Percentiles rank a stretch among this genome's conserved stretches.
These are phyloP conservation scores for Drepana falcataria DNA, from an alignment of 2,888 invertebrate species.

Conservation along the genomic window DNA sequence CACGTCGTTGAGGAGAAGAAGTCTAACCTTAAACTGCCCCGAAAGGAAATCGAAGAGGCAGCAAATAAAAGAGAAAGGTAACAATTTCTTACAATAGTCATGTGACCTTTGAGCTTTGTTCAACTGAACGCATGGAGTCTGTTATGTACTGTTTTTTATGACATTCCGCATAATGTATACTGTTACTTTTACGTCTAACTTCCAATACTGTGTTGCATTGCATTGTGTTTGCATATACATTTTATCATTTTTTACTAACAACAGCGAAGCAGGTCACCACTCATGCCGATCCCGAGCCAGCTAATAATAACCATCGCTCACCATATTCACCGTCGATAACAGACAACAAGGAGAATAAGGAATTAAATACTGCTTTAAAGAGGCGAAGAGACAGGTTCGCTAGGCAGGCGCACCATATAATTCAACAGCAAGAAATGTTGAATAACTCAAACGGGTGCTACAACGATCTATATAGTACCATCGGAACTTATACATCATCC, in stretches of 20 bases:
- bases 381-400: constrained; percentile 90
- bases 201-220: constrained; percentile 7
- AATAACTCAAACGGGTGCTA: constrained; percentile 49
- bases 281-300: constrained; percentile 45
- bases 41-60: constrained; percentile 85
- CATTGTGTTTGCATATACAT: constrained; percentile 26
- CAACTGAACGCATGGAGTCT: background rate
- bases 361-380: constrained; percentile 88
- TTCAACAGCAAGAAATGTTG: constrained; percentile 85
- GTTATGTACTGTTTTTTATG: background rate
- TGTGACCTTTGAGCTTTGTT: constrained; percentile 10
- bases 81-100: constrained; percentile 2
- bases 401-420: constrained; percentile 89
- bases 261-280: constrained; percentile 44
- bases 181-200: constrained; percentile 7
- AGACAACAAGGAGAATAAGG: constrained; percentile 77
- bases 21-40: constrained; percentile 65
- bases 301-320: constrained; percentile 37
- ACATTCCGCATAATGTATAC: background rate
- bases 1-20: constrained; percentile 83
- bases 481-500: background rate
- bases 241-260: constrained; percentile 55
- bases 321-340: constrained; percentile 44
- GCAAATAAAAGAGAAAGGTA: constrained; percentile 85
- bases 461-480: constrained; percentile 36